phyloP scores from a whole-genome alignment of 2,888 invertebrate genomes.

The Herminia tarsipennalis region DNA sequence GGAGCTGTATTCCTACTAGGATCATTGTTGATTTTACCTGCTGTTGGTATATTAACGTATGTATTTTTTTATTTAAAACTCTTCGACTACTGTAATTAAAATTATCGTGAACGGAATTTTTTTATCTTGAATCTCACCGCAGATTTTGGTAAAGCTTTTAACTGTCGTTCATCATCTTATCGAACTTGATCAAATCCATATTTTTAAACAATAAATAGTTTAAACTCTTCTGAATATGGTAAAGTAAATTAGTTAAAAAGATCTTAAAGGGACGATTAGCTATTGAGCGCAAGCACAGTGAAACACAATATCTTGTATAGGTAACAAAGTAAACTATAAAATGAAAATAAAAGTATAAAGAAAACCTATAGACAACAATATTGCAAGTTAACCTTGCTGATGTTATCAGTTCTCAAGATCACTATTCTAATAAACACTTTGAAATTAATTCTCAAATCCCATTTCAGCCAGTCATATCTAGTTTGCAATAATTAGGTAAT shows the following conservation, averaged over 20 bases:
- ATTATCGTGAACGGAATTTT: too few relatives aligned
- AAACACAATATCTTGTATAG: neutral
- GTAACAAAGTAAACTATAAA: neutral
- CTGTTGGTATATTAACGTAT: conserved; percentile 88
- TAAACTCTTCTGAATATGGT: neutral
- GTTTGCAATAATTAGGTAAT: too few relatives aligned
- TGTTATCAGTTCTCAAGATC: too few relatives aligned
- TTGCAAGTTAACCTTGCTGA: too few relatives aligned
- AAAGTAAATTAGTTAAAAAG: conserved; percentile 9
- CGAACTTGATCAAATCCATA: neutral
- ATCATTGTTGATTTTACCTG: conserved; percentile 88
- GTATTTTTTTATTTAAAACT: conserved; percentile 18
- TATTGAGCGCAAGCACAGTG: neutral
- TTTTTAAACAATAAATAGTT: conserved; percentile 1
- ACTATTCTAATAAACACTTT: too few relatives aligned
- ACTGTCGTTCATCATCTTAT: conserved; percentile 7
- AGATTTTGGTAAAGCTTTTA: too few relatives aligned
- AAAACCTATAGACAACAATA: too few relatives aligned
- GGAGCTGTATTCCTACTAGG: conserved; percentile 90
- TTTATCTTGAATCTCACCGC: too few relatives aligned
- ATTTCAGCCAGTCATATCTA: too few relatives aligned
- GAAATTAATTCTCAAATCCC: too few relatives aligned
- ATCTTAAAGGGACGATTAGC: conserved; percentile 2
- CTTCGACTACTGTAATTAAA: too few relatives aligned
- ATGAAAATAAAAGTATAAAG: too few relatives aligned